Evolutionary conservation across 2,797 vertebrate species (phyloP), one percentile per base, ranked within the genome.

Genomic region (Rallus crepitans): DNA sequence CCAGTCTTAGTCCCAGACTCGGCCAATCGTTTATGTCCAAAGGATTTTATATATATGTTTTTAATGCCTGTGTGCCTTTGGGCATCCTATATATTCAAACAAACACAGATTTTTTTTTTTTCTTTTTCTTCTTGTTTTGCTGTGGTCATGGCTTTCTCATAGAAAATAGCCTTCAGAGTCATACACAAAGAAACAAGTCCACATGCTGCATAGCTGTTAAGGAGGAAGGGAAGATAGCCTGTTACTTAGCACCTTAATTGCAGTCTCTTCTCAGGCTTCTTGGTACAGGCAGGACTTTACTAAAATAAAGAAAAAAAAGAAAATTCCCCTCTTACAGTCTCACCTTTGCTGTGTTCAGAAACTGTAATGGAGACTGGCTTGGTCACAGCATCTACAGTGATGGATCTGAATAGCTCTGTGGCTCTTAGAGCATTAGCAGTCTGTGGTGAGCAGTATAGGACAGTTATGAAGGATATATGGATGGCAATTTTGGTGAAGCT

Each of bases 401-500:
- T 87, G 65, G 50, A 33, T 78, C 45, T 64, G 89, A 60, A 40
- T 7, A 27, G 57, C 50, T 91, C 71, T 73, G 42, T 57, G 60
- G 21, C 73, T 88, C 55, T 94, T 76, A 60, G 66, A 90, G 61
- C n/a, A 12, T 94, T 57, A 82, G 79, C 33, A 65, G 31, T 53
- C 56, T 78, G 64, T 68, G 84, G 50, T 55, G 75, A 92, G 69
- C 56, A 42, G 47, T 45, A 27, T 65, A 69, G 52, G 30, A 70
- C 35, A 35, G 28, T 27, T 57, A 21, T 7, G 73, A 90, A 85
- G 80, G 70, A 71, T 47, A 50, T 64, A 2, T 71, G 63, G 37
- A 9, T 72, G 65, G 59, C 47, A 72, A 55, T 92, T 95, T 89
- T 66, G 81, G 59, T 79, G 82, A 84, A 80, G 66, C 60, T 89